Conservation (phyloP, 2,113 vertebrate species). For the Morone saxatilis region DNA sequence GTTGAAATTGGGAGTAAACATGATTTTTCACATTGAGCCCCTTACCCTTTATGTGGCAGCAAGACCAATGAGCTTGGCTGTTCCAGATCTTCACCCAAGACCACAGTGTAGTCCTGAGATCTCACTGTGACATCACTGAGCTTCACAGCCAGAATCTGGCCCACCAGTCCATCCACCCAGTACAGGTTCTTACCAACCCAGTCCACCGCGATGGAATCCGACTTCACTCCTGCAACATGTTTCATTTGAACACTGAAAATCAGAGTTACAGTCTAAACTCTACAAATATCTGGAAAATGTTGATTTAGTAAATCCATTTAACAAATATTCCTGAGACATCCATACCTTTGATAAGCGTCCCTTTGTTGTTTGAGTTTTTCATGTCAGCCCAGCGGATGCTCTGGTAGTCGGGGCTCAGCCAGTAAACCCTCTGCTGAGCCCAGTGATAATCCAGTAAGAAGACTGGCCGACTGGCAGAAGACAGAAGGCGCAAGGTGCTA, state of each 20-base stretch:
- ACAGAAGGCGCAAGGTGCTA: conserved; percentile 82
- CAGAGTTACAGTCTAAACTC: not conserved
- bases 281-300: too few relatives aligned
- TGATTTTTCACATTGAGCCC: not conserved
- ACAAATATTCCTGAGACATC: not conserved
- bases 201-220: conserved; percentile 90
- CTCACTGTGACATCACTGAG: conserved; percentile 79
- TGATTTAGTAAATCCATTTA: too few relatives aligned
- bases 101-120: conserved; percentile 84
- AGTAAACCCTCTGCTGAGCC: conserved; percentile 87
- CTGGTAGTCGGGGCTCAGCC: conserved; percentile 89
- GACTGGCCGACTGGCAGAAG: conserved; percentile 81
- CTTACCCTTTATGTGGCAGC: conserved; percentile 89
- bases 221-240: conserved; percentile 86
- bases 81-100: conserved; percentile 87
- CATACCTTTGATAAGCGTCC: conserved; percentile 90
- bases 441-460: conserved; percentile 91
- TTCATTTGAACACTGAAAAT: not conserved
- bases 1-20: not conserved
- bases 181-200: conserved; percentile 94
- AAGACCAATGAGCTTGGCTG: conserved; percentile 89
- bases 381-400: conserved; percentile 90
- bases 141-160: conserved; percentile 88
- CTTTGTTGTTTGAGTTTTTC: conserved; percentile 76
- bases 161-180: conserved; percentile 90